These are phyloP conservation scores for Zosterops pallidus DNA, from an alignment of 2,113 vertebrate species.

Conservation along the genomic window DNA sequence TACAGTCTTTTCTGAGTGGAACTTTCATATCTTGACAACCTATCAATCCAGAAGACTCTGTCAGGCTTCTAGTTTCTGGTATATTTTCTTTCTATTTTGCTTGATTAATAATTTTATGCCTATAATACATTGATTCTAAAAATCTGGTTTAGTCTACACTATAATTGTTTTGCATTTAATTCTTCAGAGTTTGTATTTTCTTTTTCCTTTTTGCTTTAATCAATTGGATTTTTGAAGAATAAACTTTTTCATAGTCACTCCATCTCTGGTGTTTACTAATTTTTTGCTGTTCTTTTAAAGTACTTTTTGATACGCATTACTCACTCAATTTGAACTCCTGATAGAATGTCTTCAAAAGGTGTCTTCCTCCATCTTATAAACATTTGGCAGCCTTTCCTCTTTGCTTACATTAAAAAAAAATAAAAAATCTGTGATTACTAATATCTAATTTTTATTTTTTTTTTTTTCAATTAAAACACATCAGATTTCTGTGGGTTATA, in stretches of 20 bases:
- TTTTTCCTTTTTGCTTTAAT: background rate
- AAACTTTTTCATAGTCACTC: background rate
- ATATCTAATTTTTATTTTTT: background rate
- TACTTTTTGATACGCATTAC: background rate
- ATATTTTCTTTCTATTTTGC: background rate
- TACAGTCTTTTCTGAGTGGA: background rate
- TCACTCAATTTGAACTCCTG: background rate
- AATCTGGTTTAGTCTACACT: background rate
- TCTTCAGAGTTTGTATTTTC: background rate
- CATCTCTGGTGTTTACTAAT: background rate
- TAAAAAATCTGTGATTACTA: background rate
- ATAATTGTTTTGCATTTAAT: background rate
- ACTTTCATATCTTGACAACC: background rate
- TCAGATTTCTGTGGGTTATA: background rate
- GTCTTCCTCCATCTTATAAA: background rate
- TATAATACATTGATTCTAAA: background rate
- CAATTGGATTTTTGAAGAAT: background rate
- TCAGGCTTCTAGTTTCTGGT: background rate
- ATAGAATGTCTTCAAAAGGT: background rate
- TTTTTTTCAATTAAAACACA: background rate
- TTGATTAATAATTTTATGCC: background rate
- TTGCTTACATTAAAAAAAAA: background rate
- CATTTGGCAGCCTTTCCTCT: background rate
- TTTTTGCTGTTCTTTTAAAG: background rate
- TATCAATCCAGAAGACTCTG: background rate